phyloP scores from a whole-genome alignment of 2,888 invertebrate genomes.

The Julus scanicus region DNA sequence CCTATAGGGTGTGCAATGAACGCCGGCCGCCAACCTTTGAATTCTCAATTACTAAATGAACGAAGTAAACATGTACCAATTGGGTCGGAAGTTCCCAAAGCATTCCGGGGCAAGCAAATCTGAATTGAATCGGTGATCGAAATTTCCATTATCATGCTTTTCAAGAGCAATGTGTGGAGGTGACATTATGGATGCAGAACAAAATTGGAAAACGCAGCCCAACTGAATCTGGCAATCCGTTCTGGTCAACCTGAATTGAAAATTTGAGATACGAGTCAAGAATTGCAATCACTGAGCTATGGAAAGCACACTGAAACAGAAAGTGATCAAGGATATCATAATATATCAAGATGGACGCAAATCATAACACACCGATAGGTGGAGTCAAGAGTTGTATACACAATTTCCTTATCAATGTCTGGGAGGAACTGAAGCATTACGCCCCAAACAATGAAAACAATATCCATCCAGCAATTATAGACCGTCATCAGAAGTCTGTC shows the following conservation, averaged over 20 bases:
- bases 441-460: not conserved
- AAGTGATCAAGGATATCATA: not conserved
- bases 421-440: not conserved
- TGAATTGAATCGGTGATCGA: not conserved
- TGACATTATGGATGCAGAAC: not conserved
- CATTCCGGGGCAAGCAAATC: not conserved
- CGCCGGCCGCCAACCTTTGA: not conserved
- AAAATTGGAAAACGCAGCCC: not conserved
- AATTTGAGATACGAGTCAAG: not conserved
- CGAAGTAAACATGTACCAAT: not conserved
- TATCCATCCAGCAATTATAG: not conserved
- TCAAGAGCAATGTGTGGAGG: not conserved
- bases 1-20: not conserved
- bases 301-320: not conserved
- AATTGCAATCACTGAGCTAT: not conserved
- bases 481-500: not conserved
- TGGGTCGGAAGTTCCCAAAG: not conserved
- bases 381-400: not conserved
- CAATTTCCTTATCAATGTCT: not conserved
- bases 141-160: not conserved
- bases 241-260: not conserved
- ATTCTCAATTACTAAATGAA: not conserved
- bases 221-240: not conserved
- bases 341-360: not conserved
- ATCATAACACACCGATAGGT: not conserved